Conservation (phyloP, 2,888 invertebrate genomes). For the Cheilosia grossa region DNA sequence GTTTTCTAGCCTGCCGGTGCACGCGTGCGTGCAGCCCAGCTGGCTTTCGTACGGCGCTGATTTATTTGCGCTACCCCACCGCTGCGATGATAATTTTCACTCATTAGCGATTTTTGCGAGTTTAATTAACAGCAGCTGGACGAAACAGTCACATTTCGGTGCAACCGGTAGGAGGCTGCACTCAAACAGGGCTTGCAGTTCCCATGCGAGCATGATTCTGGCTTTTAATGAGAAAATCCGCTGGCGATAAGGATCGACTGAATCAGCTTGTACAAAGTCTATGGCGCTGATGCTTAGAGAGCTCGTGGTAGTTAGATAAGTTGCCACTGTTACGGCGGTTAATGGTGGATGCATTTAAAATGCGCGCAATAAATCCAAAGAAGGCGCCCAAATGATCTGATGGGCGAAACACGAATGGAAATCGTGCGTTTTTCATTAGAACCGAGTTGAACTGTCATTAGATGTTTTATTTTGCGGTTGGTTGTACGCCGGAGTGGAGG, state of each 20-base stretch:
- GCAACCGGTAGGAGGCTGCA: constrained; percentile 39
- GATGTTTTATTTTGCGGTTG: constrained; percentile 2
- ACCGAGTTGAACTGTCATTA: constrained; percentile 49
- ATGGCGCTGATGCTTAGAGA: constrained; percentile 48
- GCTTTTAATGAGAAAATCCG: constrained; percentile 72
- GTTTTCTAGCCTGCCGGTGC: constrained; percentile 49
- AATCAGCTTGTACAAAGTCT: constrained; percentile 52
- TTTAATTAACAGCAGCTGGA: constrained; percentile 72
- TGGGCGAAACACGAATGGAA: constrained; percentile 38
- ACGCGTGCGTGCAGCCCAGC: constrained; percentile 65
- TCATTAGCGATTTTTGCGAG: constrained; percentile 72
- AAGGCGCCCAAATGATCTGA: constrained; percentile 13
- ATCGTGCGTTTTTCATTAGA: constrained; percentile 60
- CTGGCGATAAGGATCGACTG: constrained; percentile 69
- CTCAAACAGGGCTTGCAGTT: constrained; percentile 3
- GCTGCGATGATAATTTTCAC: constrained; percentile 72
- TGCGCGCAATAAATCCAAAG: constrained; percentile 42
- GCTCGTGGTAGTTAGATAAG: constrained; percentile 44
- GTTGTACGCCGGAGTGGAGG: neutral
- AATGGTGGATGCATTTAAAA: constrained; percentile 51
- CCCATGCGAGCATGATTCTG: constrained; percentile 54
- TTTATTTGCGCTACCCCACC: constrained; percentile 63
- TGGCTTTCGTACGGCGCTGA: constrained; percentile 50
- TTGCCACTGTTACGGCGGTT: neutral
- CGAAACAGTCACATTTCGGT: constrained; percentile 54